Percentiles rank a stretch among this genome's conserved stretches.
phyloP scores from a whole-genome alignment of 2,888 invertebrate species.

The Chalcis sispes region DNA sequence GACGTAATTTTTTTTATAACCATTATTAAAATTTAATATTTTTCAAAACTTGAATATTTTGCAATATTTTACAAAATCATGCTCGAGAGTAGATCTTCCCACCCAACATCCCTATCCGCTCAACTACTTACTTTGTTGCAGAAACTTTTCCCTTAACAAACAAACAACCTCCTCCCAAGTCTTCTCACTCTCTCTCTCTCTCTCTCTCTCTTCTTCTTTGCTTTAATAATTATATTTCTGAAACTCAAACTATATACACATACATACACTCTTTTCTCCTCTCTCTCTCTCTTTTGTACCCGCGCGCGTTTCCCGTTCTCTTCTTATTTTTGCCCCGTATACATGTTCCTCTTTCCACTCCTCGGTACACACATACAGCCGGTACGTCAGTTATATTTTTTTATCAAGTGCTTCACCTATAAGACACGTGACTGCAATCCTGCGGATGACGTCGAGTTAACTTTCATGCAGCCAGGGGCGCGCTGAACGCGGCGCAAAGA shows the following conservation, averaged over 20 bases:
- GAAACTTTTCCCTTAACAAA: conserved; percentile 33
- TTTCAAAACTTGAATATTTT: no score
- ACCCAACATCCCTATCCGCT: no score
- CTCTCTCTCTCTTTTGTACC: background rate
- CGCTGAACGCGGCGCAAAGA: conserved; percentile 11
- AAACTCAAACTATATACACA: conserved; percentile 16
- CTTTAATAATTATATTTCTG: conserved; percentile 50
- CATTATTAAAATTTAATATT: no score
- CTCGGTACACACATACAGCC: no score
- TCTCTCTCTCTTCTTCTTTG: background rate
- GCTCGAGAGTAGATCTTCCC: no score
- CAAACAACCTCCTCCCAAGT: conserved; percentile 3
- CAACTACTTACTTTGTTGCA: conserved; percentile 5
- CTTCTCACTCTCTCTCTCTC: background rate
- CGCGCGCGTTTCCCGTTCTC: background rate
- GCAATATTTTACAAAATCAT: no score
- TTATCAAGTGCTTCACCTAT: background rate
- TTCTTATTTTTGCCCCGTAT: background rate
- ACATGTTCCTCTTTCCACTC: background rate
- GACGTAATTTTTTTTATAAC: no score
- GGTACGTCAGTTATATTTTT: conserved; percentile 20
- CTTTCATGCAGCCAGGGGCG: conserved; percentile 28
- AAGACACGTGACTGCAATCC: conserved; percentile 5
- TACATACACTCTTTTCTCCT: conserved; percentile 21
- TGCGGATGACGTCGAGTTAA: conserved; percentile 37